A percentile compares a stretch with the other conserved stretches of the same genome.
Conservation (phyloP, 2,797 vertebrate genomes). For the Siniperca obscura region DNA sequence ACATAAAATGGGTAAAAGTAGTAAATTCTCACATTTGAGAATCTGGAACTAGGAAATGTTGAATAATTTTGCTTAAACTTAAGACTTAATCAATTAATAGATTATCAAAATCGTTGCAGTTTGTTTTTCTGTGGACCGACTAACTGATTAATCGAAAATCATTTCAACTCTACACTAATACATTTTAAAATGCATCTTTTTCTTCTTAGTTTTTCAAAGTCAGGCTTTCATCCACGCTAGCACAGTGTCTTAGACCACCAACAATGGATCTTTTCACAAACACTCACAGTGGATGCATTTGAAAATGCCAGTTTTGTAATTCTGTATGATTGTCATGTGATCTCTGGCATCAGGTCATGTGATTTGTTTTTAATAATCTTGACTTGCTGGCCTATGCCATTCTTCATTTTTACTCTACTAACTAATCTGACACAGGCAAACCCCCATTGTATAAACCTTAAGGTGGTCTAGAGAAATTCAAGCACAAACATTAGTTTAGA, state of each 20-base stretch:
- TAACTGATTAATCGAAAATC: background rate
- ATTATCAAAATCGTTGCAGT: background rate
- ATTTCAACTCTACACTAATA: background rate
- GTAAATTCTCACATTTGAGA: background rate
- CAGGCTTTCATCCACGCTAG: background rate
- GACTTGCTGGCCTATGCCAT: background rate
- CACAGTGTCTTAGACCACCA: background rate
- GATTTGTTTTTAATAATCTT: slow-evolving; percentile 27
- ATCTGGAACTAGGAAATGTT: background rate
- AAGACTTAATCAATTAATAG: background rate
- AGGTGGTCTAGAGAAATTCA: background rate
- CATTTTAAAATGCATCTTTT: background rate
- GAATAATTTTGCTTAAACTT: background rate
- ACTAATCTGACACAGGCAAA: slow-evolving; percentile 19
- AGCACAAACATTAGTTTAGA: slow-evolving; percentile 3
- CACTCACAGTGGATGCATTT: slow-evolving; percentile 16
- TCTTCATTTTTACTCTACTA: slow-evolving; percentile 25
- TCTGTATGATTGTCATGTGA: slow-evolving; percentile 44
- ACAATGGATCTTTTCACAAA: slow-evolving; percentile 37
- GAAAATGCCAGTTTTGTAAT: slow-evolving; percentile 36
- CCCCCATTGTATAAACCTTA: slow-evolving; percentile 9
- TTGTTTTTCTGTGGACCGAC: background rate
- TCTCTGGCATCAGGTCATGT: slow-evolving; percentile 29
- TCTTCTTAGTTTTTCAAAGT: background rate
- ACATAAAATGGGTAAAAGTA: background rate